A percentile compares a stretch with the other conserved stretches of the same genome.
Evolutionary conservation across 2,797 vertebrate genomes (phyloP).

Genomic region (Sebastiscus albofasciatus): DNA sequence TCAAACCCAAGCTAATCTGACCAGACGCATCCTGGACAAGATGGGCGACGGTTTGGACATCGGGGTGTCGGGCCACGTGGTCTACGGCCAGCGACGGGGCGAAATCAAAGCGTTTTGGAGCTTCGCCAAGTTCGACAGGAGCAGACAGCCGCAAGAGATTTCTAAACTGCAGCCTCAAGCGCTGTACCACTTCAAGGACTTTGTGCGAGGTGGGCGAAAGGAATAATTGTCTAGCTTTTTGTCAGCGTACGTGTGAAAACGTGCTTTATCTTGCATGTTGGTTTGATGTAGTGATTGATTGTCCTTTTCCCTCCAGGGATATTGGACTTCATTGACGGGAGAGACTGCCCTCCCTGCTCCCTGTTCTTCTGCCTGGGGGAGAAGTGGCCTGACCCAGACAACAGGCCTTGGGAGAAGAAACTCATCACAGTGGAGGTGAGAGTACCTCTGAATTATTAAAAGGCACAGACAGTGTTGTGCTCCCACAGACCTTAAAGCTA

Average conservation of each 20-base stretch:
- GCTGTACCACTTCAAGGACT: conserved; percentile 79
- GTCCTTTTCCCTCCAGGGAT: conserved; percentile 75
- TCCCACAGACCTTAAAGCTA: background rate
- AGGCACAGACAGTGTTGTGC: background rate
- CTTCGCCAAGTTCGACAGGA: conserved; percentile 78
- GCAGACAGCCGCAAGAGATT: conserved; percentile 69
- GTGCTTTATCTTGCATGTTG: background rate
- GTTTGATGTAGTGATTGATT: background rate
- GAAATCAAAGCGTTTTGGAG: conserved; percentile 86
- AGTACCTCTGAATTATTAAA: conserved; percentile 13
- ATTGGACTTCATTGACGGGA: conserved; percentile 70
- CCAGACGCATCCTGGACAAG: conserved; percentile 79
- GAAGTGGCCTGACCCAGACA: conserved; percentile 85
- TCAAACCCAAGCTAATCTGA: conserved; percentile 69
- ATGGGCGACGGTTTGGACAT: conserved; percentile 83
- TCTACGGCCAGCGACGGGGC: conserved; percentile 81
- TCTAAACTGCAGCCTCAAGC: conserved; percentile 73
- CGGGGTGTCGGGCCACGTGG: conserved; percentile 47
- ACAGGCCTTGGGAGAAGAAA: conserved; percentile 86
- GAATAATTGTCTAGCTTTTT: background rate
- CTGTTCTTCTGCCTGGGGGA: conserved; percentile 90
- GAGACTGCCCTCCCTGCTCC: conserved; percentile 78
- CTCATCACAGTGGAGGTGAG: conserved; percentile 89
- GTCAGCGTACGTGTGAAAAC: background rate
- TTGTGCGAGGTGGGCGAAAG: conserved; percentile 78